Conservation (phyloP, 35 echinoderm and acorn worm genomes). For the Holothuria glaberrima region DNA sequence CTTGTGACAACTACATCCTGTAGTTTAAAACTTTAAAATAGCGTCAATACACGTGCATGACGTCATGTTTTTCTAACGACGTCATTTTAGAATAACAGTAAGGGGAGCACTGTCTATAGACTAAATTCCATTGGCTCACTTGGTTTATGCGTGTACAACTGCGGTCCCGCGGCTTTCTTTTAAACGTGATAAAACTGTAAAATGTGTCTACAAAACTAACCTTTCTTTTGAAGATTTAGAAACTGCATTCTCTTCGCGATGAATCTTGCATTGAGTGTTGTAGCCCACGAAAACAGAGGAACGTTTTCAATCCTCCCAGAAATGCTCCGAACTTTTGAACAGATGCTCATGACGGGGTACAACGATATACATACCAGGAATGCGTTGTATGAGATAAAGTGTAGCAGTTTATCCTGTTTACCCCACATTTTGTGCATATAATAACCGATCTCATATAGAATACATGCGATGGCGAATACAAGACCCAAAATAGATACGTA, state of each 20-base stretch:
- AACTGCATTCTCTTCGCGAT: constrained; percentile 40
- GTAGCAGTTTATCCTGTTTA: background rate
- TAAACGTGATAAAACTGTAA: no score
- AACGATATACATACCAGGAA: constrained; percentile 16
- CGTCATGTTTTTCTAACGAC: no score
- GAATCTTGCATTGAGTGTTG: constrained; percentile 28
- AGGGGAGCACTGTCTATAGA: no score
- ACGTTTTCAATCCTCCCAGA: constrained; percentile 21
- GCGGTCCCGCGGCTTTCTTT: no score
- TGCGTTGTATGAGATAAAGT: constrained; percentile 35
- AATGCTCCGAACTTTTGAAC: constrained; percentile 41
- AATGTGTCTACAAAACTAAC: background rate
- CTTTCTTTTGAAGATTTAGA: constrained; percentile 13
- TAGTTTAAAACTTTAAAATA: no score
- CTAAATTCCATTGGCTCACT: no score
- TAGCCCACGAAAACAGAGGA: background rate
- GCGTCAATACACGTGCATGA: no score
- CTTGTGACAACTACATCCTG: no score
- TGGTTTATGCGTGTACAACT: no score
- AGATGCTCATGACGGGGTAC: constrained; percentile 27
- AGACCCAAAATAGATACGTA: background rate
- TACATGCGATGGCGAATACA: background rate
- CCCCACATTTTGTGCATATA: constrained; percentile 44
- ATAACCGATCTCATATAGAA: constrained; percentile 22
- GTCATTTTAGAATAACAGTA: no score